A percentile compares a stretch with the other conserved stretches of the same genome.
phyloP scores from a whole-genome alignment of 2,888 invertebrate genomes.

The Frankliniella fusca region DNA sequence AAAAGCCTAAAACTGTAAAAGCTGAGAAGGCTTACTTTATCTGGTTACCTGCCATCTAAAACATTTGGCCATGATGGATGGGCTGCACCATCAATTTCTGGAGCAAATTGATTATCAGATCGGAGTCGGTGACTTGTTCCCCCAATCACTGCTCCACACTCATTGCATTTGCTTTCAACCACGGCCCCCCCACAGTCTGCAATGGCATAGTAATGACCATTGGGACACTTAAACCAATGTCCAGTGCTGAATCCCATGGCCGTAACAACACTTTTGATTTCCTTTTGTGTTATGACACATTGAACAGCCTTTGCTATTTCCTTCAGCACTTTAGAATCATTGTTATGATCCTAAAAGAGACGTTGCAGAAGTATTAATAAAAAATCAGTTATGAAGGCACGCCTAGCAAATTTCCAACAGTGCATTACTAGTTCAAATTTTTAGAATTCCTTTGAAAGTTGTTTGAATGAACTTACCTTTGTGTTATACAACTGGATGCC shows the following conservation, averaged over 20 bases:
- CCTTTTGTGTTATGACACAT: constrained; percentile 40
- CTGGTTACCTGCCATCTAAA: too few relatives aligned
- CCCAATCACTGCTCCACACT: constrained; percentile 58
- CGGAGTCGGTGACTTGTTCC: constrained; percentile 52
- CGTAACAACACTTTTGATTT: constrained; percentile 53
- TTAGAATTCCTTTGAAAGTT: too few relatives aligned
- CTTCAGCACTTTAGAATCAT: not conserved
- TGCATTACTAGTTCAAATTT: too few relatives aligned
- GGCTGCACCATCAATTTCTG: constrained; percentile 55
- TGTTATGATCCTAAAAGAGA: not conserved
- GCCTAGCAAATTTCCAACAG: not conserved
- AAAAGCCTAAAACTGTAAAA: too few relatives aligned
- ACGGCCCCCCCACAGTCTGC: constrained; percentile 65
- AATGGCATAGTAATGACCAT: constrained; percentile 64
- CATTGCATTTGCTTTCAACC: constrained; percentile 52
- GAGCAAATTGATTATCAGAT: constrained; percentile 49
- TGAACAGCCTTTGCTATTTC: not conserved
- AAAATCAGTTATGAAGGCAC: not conserved
- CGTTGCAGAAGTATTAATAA: not conserved
- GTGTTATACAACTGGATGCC: too few relatives aligned
- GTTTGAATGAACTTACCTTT: too few relatives aligned
- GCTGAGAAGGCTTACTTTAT: too few relatives aligned
- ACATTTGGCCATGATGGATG: constrained; percentile 50
- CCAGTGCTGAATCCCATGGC: constrained; percentile 57
- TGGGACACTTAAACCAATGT: constrained; percentile 68